These are phyloP conservation scores for Astropecten irregularis DNA, from an alignment of 53 echinoderm and acorn worm species.

Conservation along the genomic window DNA sequence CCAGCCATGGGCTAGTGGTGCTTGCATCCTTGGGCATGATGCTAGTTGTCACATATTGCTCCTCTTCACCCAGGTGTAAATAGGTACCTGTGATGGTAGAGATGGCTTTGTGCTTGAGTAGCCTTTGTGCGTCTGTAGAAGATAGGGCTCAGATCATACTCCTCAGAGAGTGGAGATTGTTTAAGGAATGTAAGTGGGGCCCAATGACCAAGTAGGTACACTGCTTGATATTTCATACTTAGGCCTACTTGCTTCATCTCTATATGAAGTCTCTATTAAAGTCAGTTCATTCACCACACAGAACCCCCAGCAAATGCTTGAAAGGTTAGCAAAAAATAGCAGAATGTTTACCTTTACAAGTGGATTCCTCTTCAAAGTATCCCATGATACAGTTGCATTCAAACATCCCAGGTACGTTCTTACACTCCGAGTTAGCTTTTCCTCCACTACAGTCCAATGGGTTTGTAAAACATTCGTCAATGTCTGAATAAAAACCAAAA, in stretches of 20 bases:
- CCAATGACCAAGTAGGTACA: not conserved
- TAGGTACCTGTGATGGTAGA: too few relatives aligned
- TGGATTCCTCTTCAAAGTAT: slow-evolving; percentile 17
- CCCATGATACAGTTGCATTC: slow-evolving; percentile 68
- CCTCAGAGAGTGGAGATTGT: too few relatives aligned
- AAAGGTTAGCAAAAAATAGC: too few relatives aligned
- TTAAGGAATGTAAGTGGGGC: too few relatives aligned
- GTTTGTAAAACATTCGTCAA: slow-evolving; percentile 61
- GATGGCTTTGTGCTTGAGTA: too few relatives aligned
- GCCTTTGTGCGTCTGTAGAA: slow-evolving; percentile 39
- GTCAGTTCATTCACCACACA: too few relatives aligned
- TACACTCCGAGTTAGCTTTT: slow-evolving; percentile 50
- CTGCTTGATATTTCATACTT: not conserved
- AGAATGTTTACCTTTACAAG: not conserved
- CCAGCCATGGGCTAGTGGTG: too few relatives aligned
- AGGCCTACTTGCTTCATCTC: not conserved
- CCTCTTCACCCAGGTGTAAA: too few relatives aligned
- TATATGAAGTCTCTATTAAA: not conserved
- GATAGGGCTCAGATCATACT: not conserved
- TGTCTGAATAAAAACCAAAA: slow-evolving; percentile 20
- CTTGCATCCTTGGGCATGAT: too few relatives aligned
- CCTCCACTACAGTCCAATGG: slow-evolving; percentile 49
- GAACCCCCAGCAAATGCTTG: too few relatives aligned
- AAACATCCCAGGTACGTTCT: slow-evolving; percentile 52
- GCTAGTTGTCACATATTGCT: too few relatives aligned